Conservation (phyloP, 2,888 invertebrate species). For the Thalpophila matura region DNA sequence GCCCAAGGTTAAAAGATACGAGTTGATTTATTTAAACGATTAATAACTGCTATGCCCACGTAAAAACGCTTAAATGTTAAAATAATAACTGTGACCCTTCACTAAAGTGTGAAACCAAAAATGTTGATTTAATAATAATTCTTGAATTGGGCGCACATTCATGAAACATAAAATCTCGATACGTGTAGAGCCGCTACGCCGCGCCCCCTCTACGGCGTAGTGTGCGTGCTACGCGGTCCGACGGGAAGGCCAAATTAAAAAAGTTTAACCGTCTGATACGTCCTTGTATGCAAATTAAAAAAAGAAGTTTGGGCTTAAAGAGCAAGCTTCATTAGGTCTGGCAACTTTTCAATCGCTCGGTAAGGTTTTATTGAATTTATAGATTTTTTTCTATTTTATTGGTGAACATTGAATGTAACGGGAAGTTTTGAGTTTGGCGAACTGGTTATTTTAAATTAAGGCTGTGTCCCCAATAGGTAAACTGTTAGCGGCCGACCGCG, state of each 20-base stretch:
- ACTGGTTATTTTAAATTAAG: neutral
- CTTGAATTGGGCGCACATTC: neutral
- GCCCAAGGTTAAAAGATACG: too few species aligned
- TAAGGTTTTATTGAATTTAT: conserved; percentile 25
- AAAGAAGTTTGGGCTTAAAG: conserved; percentile 53
- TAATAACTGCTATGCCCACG: too few species aligned
- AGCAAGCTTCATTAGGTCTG: conserved; percentile 58
- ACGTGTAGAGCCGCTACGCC: conserved; percentile 31
- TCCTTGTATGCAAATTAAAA: conserved; percentile 71
- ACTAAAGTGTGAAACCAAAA: too few species aligned
- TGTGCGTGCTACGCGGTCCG: conserved; percentile 49
- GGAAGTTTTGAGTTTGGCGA: neutral
- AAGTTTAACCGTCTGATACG: conserved; percentile 77
- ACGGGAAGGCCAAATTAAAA: conserved; percentile 81
- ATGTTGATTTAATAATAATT: too few species aligned
- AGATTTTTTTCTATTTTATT: conserved; percentile 23
- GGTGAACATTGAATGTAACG: neutral
- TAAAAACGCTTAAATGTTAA: too few species aligned
- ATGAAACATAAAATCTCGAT: conserved; percentile 16
- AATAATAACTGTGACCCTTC: too few species aligned
- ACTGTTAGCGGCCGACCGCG: too few species aligned
- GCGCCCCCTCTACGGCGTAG: conserved; percentile 57
- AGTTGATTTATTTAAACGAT: too few species aligned
- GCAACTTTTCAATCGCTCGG: conserved; percentile 43
- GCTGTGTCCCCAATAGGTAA: too few species aligned